phyloP scores from a whole-genome alignment of 2,888 invertebrate genomes.

The Lampropteryx suffumata region DNA sequence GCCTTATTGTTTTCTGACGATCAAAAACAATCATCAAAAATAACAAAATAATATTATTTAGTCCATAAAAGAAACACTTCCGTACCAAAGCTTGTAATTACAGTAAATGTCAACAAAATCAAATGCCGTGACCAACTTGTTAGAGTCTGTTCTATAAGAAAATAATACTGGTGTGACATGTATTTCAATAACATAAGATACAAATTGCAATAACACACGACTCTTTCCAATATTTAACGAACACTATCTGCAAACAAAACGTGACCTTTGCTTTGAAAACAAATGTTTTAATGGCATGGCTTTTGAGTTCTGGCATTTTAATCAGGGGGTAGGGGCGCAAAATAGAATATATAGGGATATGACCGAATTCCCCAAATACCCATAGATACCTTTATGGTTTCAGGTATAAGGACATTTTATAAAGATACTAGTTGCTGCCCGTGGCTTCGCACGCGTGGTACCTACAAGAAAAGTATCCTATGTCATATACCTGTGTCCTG shows the following conservation, averaged over 20 bases:
- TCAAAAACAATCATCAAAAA: too few relatives aligned
- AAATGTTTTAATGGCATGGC: constrained; percentile 52
- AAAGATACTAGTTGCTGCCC: too few relatives aligned
- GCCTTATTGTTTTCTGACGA: too few relatives aligned
- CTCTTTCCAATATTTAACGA: too few relatives aligned
- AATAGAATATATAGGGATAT: constrained; percentile 38
- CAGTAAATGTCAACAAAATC: constrained; percentile 35
- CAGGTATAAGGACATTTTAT: neutral
- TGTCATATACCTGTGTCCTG: too few relatives aligned
- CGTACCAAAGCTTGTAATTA: constrained; percentile 24
- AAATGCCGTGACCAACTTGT: constrained; percentile 32
- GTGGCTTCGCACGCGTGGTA: too few relatives aligned
- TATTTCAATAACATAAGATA: too few relatives aligned
- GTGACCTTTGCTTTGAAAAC: constrained; percentile 32
- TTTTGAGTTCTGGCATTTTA: constrained; percentile 67
- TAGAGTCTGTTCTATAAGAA: constrained; percentile 22
- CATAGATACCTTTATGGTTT: constrained; percentile 10
- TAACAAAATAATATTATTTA: too few relatives aligned
- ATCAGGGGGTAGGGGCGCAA: constrained; percentile 44
- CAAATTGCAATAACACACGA: too few relatives aligned
- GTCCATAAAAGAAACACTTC: neutral
- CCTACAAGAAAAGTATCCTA: too few relatives aligned
- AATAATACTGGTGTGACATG: too few relatives aligned
- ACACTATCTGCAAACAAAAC: too few relatives aligned
- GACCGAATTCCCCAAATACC: constrained; percentile 34